Evolutionary conservation across 2,797 vertebrate species (phyloP), one percentile per base, ranked within the genome.

Genomic region (Argyrosomus regius): DNA sequence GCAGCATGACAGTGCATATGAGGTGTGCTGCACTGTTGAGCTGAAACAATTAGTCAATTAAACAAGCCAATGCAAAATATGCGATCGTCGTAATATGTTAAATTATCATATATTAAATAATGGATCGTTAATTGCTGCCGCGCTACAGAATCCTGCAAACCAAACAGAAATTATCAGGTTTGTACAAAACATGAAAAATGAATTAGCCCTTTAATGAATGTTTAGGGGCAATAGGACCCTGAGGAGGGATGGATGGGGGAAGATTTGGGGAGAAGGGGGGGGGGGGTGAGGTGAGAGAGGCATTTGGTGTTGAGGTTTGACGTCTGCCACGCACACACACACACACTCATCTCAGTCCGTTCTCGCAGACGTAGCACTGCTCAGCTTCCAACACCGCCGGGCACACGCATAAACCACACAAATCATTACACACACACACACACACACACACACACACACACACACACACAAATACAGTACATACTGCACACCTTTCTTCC

Each of bases 171-270:
- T 46, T 0, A 46, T 16, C 35, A 17, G 11, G 10, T 77, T 72
- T 58, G 39, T 20, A 31, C 10, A 45, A 58, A 13, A 43, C 69
- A 77, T 56, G 46, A n/a, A 28, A 57, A 13, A 49, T 18, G 9
- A 56, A 50, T 79, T 59, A 53, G 14, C 5, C 2, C 4, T 71
- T 57, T 43, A 56, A 72, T 75, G 46, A 74, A 74, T 4, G 1
- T 8, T 54, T 35, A n/a, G 45, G 72, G 54, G 59, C 76, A 62
- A 1, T 75, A 78, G 57, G 84, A 89, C 77, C 85, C 81, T 72
- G 81, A 76, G 84, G 79, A 78, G 41, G 48, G 68, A 58, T 45
- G 35, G 35, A 39, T 22, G 10, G 16, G n/a, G 28, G 46, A 39
- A 18, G n/a, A 17, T 10, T 18, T 53, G 62, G 52, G 31, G 49